Conservation (phyloP, 2,113 vertebrate genomes). For the Bettongia penicillata region DNA sequence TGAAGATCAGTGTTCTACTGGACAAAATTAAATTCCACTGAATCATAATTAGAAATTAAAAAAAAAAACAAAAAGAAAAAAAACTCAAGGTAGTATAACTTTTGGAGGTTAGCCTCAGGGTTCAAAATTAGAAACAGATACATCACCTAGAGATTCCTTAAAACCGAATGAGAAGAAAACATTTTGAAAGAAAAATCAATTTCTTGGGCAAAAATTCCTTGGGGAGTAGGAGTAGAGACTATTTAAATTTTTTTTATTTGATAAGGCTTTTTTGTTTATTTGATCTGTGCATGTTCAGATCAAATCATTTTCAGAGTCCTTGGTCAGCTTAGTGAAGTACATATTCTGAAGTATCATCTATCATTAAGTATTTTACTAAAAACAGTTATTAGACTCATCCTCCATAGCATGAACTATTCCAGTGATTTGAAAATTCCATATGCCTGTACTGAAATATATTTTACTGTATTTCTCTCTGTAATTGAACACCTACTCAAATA, state of each 20-base stretch:
- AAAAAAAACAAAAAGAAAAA: background rate
- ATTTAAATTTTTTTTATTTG: constrained; percentile 25
- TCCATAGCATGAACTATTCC: constrained; percentile 6
- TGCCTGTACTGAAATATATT: constrained; percentile 11
- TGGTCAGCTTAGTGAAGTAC: constrained; percentile 25
- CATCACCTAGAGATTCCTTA: constrained; percentile 19
- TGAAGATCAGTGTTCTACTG: constrained; percentile 50
- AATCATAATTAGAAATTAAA: constrained; percentile 54
- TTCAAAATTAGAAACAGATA: constrained; percentile 50
- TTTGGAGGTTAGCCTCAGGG: constrained; percentile 24
- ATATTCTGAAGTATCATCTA: background rate
- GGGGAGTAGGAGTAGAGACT: constrained; percentile 13
- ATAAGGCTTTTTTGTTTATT: constrained; percentile 2
- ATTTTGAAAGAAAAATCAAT: constrained; percentile 53
- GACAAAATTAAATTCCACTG: constrained; percentile 37
- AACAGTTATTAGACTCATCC: constrained; percentile 21
- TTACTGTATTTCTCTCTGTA: constrained; percentile 9
- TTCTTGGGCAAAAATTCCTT: constrained; percentile 13
- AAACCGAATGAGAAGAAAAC: constrained; percentile 36
- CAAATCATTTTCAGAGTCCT: constrained; percentile 13
- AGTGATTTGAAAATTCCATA: constrained; percentile 7
- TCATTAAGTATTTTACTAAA: constrained; percentile 30
- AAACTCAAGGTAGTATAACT: constrained; percentile 23
- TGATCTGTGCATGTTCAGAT: background rate
- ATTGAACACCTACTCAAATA: constrained; percentile 13